Evolutionary conservation across 2,888 invertebrate genomes (phyloP).

Genomic region (Morinoia aosen): DNA sequence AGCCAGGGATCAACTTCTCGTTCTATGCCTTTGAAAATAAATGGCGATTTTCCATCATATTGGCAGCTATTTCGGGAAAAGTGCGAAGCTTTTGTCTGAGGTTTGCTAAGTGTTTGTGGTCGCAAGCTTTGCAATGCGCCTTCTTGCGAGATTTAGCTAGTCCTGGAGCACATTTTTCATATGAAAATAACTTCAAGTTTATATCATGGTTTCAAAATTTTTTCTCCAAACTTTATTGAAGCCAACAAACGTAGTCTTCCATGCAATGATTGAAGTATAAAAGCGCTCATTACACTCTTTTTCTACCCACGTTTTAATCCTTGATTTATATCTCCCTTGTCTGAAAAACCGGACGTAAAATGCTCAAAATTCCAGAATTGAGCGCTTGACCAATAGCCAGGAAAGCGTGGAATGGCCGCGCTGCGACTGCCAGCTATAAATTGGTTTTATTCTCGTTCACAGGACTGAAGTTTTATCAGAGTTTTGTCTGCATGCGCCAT

Average conservation of each 20-base stretch:
- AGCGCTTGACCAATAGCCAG: slow-evolving; percentile 33
- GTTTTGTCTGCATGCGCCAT: slow-evolving; percentile 37
- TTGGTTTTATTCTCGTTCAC: slow-evolving; percentile 46
- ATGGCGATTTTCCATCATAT: neutral
- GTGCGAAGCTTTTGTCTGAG: neutral
- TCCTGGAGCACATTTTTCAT: neutral
- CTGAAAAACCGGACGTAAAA: neutral
- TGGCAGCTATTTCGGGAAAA: neutral
- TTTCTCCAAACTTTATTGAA: neutral
- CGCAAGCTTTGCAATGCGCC: neutral
- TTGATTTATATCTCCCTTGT: neutral
- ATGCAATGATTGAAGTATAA: neutral
- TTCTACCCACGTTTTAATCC: neutral
- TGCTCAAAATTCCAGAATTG: neutral
- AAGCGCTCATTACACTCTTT: neutral
- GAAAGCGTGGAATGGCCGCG: slow-evolving; percentile 32
- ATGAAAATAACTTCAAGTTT: neutral
- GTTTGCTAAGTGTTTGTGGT: neutral
- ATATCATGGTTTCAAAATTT: neutral
- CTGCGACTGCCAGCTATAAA: slow-evolving; percentile 36
- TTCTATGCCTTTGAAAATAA: neutral
- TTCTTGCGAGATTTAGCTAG: neutral
- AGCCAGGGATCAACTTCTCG: slow-evolving; percentile 1
- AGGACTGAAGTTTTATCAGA: slow-evolving; percentile 3
- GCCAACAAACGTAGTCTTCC: neutral